Evolutionary conservation across 2,888 invertebrate genomes (phyloP), one percentile per base, ranked within the genome.

Genomic region (Serrognathus titanus): DNA sequence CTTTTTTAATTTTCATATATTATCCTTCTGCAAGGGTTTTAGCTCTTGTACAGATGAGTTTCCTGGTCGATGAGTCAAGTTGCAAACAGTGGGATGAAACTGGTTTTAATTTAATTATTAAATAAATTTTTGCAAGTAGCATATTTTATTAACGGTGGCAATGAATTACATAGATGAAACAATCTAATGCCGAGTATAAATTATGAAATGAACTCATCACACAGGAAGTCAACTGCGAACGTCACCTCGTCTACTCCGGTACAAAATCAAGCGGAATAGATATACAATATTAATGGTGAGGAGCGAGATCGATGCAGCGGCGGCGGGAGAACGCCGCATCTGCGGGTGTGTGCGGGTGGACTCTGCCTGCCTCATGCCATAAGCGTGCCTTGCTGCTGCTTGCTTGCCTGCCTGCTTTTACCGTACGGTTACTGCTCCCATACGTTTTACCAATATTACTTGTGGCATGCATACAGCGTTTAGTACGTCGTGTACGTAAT

Each of bases 141-240:
- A 31, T 31, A 31, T 31, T 31, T 31, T 31, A 31, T 31, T 31
- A 31, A 31, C 24, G 24, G 24, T 31, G 24, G 24, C 24, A 31
- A 31, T 31, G 24, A 52, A 52, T 52, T 39, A 52, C 47, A 47
- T 52, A 52, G 47, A 52, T 52, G 52, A 52, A 52, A 52, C 52
- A 53, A 53, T 53, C 53, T 53, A 53, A 53, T 48, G 53, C 46
- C 53, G 39, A 56, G 53, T 50, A 61, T 64, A 63, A 64, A 61
- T 66, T 64, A 64, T 57, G 60, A 58, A 64, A 65, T 66, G 65
- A 69, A 68, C 66, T 66, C 66, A 66, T 68, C 65, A 64, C 58
- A 61, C 68, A 69, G 68, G 69, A 69, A 68, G 65, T 69, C 63
- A 65, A 64, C 66, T 61, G 63, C 53, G 61, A 60, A 62, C 58